These are phyloP conservation scores for Cyphomyrmex costatus DNA, from an alignment of 1,140 invertebrate species.

Conservation along the genomic window DNA sequence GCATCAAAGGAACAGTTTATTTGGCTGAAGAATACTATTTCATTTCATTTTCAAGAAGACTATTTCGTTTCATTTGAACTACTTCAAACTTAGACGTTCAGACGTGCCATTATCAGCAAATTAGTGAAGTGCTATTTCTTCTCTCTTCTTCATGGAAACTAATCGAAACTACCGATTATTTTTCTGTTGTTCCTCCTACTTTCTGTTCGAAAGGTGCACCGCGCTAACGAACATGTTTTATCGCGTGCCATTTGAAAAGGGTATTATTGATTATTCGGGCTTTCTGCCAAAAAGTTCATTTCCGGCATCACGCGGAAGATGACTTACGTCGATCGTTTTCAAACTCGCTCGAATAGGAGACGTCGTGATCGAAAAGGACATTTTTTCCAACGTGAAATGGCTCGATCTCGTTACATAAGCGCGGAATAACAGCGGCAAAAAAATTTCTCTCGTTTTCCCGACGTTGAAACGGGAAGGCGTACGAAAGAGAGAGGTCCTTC, in stretches of 20 bases:
- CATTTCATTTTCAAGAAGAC: no score
- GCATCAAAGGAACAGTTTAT: no score
- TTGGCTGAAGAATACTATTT: no score
- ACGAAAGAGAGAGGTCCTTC: not conserved
- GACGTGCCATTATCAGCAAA: not conserved
- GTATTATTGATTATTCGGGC: conserved; percentile 63
- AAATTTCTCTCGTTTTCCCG: not conserved
- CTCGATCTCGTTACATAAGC: conserved; percentile 36
- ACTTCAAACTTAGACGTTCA: not conserved
- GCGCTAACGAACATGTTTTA: conserved; percentile 55
- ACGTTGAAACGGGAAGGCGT: not conserved
- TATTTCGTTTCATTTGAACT: not conserved
- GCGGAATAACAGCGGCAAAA: conserved; percentile 33
- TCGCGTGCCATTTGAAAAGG: conserved; percentile 21
- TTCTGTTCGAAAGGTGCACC: conserved; percentile 4
- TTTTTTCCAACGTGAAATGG: conserved; percentile 31
- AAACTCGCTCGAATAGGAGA: conserved; percentile 17
- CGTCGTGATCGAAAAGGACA: not conserved
- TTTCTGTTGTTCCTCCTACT: conserved; percentile 35
- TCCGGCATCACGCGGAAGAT: conserved; percentile 49
- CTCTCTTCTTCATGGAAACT: not conserved
- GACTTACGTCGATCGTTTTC: conserved; percentile 58
- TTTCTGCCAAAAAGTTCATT: conserved; percentile 64
- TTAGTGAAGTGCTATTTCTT: conserved; percentile 29
- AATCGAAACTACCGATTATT: conserved; percentile 37